phyloP scores from a whole-genome alignment of 2,888 invertebrate genomes.

The Pantelozetes paolii region DNA sequence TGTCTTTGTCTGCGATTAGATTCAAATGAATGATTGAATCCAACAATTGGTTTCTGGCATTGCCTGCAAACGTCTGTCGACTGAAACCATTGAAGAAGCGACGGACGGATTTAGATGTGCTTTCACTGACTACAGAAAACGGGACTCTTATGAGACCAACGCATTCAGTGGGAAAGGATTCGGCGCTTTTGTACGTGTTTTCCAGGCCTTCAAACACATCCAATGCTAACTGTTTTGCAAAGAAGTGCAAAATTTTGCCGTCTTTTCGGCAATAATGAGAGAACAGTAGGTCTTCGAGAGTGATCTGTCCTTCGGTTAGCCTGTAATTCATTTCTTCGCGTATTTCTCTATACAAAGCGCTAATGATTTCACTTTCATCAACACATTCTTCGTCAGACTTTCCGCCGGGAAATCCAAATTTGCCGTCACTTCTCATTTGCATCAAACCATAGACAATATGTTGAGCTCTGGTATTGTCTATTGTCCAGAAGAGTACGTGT shows the following conservation, averaged over 20 bases:
- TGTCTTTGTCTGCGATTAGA: not conserved
- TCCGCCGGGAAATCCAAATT: constrained; percentile 27
- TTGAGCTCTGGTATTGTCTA: not conserved
- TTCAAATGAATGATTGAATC: not conserved
- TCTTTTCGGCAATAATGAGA: not conserved
- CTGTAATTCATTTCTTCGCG: constrained; percentile 20
- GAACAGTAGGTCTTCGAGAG: constrained; percentile 13
- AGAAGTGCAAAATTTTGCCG: constrained; percentile 8
- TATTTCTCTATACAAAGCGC: constrained; percentile 13
- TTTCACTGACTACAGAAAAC: not conserved
- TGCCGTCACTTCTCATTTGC: constrained; percentile 33
- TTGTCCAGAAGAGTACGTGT: constrained; percentile 1
- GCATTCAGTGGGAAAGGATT: not conserved
- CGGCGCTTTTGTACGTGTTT: not conserved
- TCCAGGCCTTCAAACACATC: not conserved
- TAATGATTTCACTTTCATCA: not conserved
- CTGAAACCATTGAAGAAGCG: not conserved
- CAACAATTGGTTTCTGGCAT: not conserved
- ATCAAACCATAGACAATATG: constrained; percentile 1
- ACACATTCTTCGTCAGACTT: not conserved
- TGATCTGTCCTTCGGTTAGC: not conserved
- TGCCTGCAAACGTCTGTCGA: not conserved
- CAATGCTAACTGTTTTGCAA: constrained; percentile 11
- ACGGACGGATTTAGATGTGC: not conserved
- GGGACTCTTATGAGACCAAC: constrained; percentile 9